Percentiles rank a stretch among this genome's conserved stretches.
Conservation (phyloP, 2,888 invertebrate genomes). For the Petrolisthes manimaculis region DNA sequence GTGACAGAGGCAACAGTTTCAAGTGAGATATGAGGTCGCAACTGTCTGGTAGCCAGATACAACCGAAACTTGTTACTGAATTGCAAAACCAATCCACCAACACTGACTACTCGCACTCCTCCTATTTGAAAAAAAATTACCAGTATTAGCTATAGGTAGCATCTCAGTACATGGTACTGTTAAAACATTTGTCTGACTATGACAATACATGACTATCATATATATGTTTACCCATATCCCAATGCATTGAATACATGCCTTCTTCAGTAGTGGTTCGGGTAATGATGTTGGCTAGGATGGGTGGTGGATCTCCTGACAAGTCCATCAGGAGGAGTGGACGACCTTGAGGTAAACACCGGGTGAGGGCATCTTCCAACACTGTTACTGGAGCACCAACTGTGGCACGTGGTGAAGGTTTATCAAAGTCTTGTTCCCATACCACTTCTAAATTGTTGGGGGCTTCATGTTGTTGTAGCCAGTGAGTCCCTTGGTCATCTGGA, state of each 20-base stretch:
- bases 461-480: conserved; percentile 59
- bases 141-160: too few species aligned
- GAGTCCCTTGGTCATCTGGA: conserved; percentile 61
- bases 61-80: conserved; percentile 70
- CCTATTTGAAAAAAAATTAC: conserved; percentile 16
- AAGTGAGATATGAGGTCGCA: conserved; percentile 72
- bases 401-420: conserved; percentile 13
- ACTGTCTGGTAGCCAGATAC: conserved; percentile 71
- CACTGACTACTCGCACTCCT: conserved; percentile 40
- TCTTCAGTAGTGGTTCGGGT: conserved; percentile 44
- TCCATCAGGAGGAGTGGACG: conserved; percentile 52
- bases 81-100: conserved; percentile 64
- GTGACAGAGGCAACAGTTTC: conserved; percentile 67
- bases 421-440: conserved; percentile 47
- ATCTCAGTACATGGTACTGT: too few species aligned
- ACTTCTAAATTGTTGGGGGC: conserved; percentile 43
- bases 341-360: conserved; percentile 45
- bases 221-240: not conserved
- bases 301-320: conserved; percentile 56
- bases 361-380: conserved; percentile 49
- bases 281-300: conserved; percentile 39
- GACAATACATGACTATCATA: not conserved
- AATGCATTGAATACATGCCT: conserved; percentile 26
- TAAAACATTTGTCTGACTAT: not conserved
- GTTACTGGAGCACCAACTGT: conserved; percentile 31